These are phyloP conservation scores for Ibidorhyncha struthersii DNA, from an alignment of 2,113 vertebrate genomes.

Conservation along the genomic window DNA sequence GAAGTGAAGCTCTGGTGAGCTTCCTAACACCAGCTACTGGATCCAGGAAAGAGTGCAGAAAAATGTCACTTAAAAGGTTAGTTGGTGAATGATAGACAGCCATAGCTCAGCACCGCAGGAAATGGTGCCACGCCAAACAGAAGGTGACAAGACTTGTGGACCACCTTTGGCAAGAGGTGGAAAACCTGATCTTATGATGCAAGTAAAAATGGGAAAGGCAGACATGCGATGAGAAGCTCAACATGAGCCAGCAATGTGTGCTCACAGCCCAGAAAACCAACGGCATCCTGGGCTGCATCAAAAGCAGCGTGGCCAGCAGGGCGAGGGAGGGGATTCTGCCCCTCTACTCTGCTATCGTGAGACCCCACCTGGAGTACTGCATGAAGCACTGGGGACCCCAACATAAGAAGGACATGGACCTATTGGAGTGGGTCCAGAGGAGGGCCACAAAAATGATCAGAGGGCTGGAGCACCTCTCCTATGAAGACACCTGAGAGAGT, in stretches of 20 bases:
- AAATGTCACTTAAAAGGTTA: neutral
- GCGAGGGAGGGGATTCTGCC: neutral
- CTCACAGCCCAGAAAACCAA: neutral
- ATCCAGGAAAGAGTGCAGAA: neutral
- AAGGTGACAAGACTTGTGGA: neutral
- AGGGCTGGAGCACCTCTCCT: neutral
- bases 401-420: neutral
- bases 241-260: neutral
- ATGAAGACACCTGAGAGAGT: neutral
- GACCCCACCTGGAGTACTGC: neutral
- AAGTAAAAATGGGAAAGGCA: neutral
- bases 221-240: neutral
- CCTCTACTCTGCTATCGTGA: neutral
- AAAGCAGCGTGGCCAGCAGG: neutral
- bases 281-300: neutral
- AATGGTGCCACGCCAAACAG: neutral
- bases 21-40: neutral
- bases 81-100: neutral
- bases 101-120: neutral
- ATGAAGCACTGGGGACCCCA: neutral
- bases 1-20: neutral
- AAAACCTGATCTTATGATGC: neutral
- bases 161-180: neutral
- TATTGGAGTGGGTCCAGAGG: neutral
- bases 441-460: neutral